Evolutionary conservation across 2,888 invertebrate species (phyloP), one percentile per base, ranked within the genome.

Genomic region (Ptilodon capucinus): DNA sequence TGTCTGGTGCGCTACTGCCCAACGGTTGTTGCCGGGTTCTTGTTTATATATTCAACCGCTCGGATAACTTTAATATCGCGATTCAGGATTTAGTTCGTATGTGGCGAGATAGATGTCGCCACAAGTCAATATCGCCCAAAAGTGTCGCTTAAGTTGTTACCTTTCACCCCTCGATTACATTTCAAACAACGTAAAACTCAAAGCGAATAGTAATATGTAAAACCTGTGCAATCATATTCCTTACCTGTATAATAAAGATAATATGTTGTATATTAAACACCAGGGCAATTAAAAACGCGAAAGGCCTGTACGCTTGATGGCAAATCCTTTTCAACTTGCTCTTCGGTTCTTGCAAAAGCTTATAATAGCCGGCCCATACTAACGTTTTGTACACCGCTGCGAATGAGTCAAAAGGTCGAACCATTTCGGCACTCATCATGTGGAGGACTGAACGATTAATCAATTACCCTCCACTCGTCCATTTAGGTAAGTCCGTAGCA

Each of bases 391-490:
- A 73, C 0, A 65, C 57, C 13, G 40, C 41, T 11, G 47, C 18
- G 48, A 79, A 77, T 5, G 76, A 69, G 43, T 79, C 70, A 48
- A 74, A 70, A 4, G 78, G 76, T 4, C 45, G 54, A 3, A 64
- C 52, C 54, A 57, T 64, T 49, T 53, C 48, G 0, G 45, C 39
- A 41, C n/a, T 39, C 65, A 70, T 21, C 48, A 32, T 14, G 32
- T 32, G 8, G 14, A 18, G 30, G 16, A 43, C 32, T 40, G 34
- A 34, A 14, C 35, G 25, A 41, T 38, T 58, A 39, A 21, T 58
- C 39, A 58, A 58, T 53, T 53, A 47, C n/a, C n/a, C n/a, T n/a
- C n/a, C n/a, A 6, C n/a, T 9, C 35, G 19, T n/a, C 21, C 28
- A n/a, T 45, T 34, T 34, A 34, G 14, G 5, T 34, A 34, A 7